Percentiles rank a stretch among this genome's conserved stretches.
Conservation (phyloP, 2,888 invertebrate genomes). For the Aleiodes testaceus region DNA sequence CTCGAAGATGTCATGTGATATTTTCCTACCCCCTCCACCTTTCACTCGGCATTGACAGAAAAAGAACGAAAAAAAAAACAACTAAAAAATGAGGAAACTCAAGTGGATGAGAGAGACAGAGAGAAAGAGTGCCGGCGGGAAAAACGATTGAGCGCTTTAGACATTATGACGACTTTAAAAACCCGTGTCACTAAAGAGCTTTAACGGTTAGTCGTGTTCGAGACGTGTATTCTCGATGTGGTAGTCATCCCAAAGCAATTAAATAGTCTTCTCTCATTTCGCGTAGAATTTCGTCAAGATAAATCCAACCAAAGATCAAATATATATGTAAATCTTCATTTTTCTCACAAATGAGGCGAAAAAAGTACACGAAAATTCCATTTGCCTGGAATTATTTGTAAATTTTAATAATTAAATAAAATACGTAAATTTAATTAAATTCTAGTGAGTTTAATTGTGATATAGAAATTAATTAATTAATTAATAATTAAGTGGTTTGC, state of each 20-base stretch:
- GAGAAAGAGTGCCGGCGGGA: background rate
- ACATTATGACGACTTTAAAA: constrained; percentile 4
- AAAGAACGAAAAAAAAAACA: background rate
- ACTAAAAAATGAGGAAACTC: too few species aligned
- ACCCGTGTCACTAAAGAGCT: constrained; percentile 18
- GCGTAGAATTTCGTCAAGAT: too few species aligned
- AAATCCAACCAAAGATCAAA: background rate
- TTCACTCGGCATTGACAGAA: background rate
- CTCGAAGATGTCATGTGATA: background rate
- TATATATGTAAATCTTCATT: background rate
- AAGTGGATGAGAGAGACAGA: too few species aligned
- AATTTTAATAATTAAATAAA: background rate
- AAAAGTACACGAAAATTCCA: background rate
- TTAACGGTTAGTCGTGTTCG: constrained; percentile 25
- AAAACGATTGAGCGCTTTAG: constrained; percentile 16
- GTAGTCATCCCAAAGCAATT: background rate
- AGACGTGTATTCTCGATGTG: constrained; percentile 16
- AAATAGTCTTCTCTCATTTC: background rate
- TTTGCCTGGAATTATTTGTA: too few species aligned
- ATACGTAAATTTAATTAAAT: background rate
- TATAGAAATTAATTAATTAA: too few species aligned
- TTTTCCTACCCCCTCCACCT: constrained; percentile 2
- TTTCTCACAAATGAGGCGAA: constrained; percentile 2
- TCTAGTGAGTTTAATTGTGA: too few species aligned
- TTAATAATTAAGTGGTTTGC: too few species aligned